phyloP scores from a whole-genome alignment of 1,140 invertebrate genomes.

The Panulirus ornatus region DNA sequence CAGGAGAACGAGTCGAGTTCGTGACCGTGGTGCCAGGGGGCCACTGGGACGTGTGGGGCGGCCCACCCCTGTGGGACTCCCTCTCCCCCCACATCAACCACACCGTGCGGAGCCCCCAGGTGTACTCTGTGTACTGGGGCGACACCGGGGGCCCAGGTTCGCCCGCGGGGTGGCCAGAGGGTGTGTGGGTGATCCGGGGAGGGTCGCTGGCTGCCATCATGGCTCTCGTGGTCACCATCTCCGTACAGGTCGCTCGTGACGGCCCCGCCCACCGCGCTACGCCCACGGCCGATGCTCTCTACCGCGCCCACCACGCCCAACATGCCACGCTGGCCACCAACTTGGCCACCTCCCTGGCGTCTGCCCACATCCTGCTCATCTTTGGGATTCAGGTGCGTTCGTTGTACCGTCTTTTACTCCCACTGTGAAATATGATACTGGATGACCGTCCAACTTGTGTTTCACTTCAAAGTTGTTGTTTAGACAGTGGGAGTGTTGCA shows the following conservation, averaged over 20 bases:
- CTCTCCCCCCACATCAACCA: conserved; percentile 23
- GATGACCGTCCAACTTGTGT: no score
- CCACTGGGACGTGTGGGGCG: conserved; percentile 60
- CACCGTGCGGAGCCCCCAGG: background rate
- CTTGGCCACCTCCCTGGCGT: conserved; percentile 56
- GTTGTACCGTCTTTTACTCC: no score
- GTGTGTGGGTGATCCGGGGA: conserved; percentile 57
- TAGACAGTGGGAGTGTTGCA: no score
- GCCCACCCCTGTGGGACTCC: conserved; percentile 54
- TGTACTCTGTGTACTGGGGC: conserved; percentile 64
- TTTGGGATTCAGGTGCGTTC: conserved; percentile 55
- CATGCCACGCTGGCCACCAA: conserved; percentile 61
- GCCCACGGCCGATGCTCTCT: conserved; percentile 23
- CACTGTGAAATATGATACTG: no score
- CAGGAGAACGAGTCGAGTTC: conserved; percentile 52
- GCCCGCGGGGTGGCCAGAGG: conserved; percentile 56
- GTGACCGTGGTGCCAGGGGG: conserved; percentile 56
- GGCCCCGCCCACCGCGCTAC: conserved; percentile 37
- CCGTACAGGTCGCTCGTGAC: conserved; percentile 54
- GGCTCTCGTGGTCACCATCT: conserved; percentile 55
- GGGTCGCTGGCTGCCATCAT: conserved; percentile 52
- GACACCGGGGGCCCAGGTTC: conserved; percentile 58
- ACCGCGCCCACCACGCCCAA: conserved; percentile 48
- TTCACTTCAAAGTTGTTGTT: no score
- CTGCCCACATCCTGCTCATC: conserved; percentile 54